Evolutionary conservation across 2,113 vertebrate genomes (phyloP).

Genomic region (Ifrita kowaldi): DNA sequence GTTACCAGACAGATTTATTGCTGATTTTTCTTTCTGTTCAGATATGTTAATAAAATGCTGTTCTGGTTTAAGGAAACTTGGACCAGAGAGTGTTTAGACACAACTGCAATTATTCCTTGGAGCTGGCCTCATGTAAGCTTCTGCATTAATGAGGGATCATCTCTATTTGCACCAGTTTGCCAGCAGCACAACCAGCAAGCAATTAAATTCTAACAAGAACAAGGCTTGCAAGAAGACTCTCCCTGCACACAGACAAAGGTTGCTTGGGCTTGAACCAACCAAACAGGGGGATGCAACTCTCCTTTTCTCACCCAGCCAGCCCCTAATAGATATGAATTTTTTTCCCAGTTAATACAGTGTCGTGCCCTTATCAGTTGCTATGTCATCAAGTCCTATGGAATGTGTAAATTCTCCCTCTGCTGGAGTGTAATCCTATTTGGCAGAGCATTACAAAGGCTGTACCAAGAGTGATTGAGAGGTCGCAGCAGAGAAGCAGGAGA

Average conservation of each 20-base stretch:
- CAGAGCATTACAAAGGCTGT: not conserved
- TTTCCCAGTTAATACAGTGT: not conserved
- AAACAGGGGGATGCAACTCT: not conserved
- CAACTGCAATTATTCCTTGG: not conserved
- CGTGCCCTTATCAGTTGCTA: not conserved
- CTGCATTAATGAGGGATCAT: conserved; percentile 26
- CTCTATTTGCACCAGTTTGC: not conserved
- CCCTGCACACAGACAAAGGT: not conserved
- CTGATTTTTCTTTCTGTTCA: not conserved
- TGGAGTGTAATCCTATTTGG: not conserved
- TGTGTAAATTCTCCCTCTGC: not conserved
- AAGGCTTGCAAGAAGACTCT: not conserved
- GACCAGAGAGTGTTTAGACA: not conserved
- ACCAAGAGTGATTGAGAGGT: not conserved
- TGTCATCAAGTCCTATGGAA: conserved; percentile 16
- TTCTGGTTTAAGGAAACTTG: not conserved
- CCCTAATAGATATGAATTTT: not conserved
- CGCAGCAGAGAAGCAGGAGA: not conserved
- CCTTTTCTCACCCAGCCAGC: not conserved
- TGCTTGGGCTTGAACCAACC: not conserved
- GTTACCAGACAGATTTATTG: not conserved
- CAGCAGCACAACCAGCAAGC: not conserved
- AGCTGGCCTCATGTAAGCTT: not conserved
- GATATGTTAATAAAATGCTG: not conserved
- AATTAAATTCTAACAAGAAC: conserved; percentile 18